phyloP scores from a whole-genome alignment of 2,113 vertebrate species.

The Lepus europaeus region DNA sequence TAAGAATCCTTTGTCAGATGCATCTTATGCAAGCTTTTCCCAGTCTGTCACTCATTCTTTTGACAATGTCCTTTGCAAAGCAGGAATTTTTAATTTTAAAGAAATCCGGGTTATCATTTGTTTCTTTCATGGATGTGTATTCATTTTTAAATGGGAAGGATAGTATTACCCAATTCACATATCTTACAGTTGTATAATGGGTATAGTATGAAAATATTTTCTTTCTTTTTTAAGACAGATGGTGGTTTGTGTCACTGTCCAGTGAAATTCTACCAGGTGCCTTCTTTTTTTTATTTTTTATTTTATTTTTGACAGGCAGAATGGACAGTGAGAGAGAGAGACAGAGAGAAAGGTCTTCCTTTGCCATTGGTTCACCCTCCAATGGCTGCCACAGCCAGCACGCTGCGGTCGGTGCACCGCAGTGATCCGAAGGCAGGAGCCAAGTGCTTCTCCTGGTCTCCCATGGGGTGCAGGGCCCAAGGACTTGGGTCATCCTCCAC shows the following conservation, averaged over 20 bases:
- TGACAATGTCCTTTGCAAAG: not conserved
- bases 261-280: not conserved
- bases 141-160: not conserved
- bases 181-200: not conserved
- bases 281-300: too few relatives aligned
- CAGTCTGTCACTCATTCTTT: not conserved
- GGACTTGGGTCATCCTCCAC: too few relatives aligned
- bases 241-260: not conserved
- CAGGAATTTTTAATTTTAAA: not conserved
- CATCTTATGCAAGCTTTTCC: conserved; percentile 29
- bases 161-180: not conserved
- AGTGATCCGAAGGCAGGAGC: too few relatives aligned
- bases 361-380: too few relatives aligned
- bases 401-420: too few relatives aligned
- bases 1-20: not conserved
- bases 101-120: not conserved
- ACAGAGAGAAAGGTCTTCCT: too few relatives aligned
- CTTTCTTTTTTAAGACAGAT: not conserved
- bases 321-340: too few relatives aligned
- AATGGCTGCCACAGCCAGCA: too few relatives aligned
- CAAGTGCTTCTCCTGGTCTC: too few relatives aligned
- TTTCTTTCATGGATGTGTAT: not conserved
- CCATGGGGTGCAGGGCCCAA: too few relatives aligned
- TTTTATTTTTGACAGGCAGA: too few relatives aligned
- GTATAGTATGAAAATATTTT: not conserved